These are phyloP conservation scores for Anthopleura sola DNA, from an alignment of 64 coral and sea anemone genomes.

Conservation along the genomic window DNA sequence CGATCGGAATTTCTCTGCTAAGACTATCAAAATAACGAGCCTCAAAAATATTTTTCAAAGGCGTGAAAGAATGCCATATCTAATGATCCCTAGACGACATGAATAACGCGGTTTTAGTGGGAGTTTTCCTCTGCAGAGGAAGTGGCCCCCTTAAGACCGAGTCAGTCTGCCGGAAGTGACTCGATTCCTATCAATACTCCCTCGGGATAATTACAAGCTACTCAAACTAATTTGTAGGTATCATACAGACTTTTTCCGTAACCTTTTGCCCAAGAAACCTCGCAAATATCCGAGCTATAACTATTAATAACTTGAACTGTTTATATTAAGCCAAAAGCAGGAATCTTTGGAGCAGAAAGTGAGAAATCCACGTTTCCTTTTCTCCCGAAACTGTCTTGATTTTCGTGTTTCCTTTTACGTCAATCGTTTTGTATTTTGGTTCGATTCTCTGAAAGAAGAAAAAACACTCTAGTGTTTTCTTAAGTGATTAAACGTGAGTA, in stretches of 20 bases:
- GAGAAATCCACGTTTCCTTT: neutral
- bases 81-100: neutral
- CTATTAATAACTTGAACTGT: neutral
- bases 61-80: neutral
- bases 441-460: neutral
- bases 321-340: neutral
- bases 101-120: neutral
- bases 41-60: neutral
- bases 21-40: neutral
- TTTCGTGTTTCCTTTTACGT: neutral
- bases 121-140: neutral
- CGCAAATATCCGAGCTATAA: neutral
- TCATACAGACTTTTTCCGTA: neutral
- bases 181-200: neutral
- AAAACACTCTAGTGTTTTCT: neutral
- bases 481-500: neutral
- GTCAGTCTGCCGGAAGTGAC: slow-evolving; percentile 18
- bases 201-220: neutral
- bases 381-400: neutral
- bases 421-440: neutral
- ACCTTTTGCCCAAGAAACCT: neutral
- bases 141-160: neutral
- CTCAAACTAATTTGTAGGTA: neutral
- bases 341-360: neutral
- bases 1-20: neutral